Evolutionary conservation across 2,113 vertebrate species (phyloP).

Genomic region (Lamprologus sp.): DNA sequence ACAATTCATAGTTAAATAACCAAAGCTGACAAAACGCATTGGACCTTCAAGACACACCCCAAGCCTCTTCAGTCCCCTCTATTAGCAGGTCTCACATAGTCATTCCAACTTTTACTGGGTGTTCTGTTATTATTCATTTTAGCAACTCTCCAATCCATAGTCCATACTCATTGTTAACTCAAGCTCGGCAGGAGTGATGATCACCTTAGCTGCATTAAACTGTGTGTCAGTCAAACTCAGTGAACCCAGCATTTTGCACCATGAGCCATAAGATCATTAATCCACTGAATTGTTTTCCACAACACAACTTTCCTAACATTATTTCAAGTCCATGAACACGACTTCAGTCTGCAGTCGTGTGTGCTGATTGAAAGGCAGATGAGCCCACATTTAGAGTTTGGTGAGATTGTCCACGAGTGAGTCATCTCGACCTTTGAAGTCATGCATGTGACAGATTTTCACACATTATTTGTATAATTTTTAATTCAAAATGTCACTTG

Average conservation of each 20-base stretch:
- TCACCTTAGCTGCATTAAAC: not conserved
- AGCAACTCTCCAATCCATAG: not conserved
- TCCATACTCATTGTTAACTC: not conserved
- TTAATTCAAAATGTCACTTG: not conserved
- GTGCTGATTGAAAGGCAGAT: not conserved
- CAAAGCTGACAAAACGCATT: not conserved
- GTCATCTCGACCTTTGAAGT: not conserved
- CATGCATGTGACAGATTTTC: not conserved
- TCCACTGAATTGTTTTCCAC: not conserved
- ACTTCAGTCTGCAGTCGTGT: not conserved
- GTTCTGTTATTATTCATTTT: not conserved
- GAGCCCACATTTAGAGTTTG: not conserved
- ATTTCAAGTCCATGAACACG: not conserved
- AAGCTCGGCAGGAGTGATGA: not conserved
- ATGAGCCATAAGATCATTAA: not conserved
- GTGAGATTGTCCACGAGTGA: not conserved
- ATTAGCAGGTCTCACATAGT: not conserved
- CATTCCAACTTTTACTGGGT: not conserved
- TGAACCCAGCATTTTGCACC: not conserved
- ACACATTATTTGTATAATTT: not conserved
- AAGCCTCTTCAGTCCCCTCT: not conserved
- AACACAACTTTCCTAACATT: not conserved
- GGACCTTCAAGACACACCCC: not conserved
- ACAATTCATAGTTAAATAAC: not conserved
- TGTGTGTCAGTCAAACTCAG: not conserved